Conservation (phyloP, 2,113 vertebrate species). For the Cricetomys ansorgei region DNA sequence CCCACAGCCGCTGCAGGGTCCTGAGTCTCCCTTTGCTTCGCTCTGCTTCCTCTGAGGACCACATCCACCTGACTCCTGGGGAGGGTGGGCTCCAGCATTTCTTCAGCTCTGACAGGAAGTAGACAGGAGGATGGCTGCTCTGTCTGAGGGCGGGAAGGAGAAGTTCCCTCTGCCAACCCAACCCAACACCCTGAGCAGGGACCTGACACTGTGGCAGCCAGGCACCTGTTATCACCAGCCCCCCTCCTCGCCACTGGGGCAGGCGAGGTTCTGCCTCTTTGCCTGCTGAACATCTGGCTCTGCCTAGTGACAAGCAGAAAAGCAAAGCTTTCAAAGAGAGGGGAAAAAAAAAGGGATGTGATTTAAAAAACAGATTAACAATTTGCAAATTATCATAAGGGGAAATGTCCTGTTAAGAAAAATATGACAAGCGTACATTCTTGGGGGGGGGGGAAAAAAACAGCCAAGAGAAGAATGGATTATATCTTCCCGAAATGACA, state of each 20-base stretch:
- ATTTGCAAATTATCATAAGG: conserved; percentile 47
- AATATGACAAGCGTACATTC: not conserved
- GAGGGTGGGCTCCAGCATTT: fast-evolving
- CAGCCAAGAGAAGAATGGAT: not conserved
- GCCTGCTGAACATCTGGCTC: not conserved
- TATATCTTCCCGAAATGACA: not conserved
- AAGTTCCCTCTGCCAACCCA: fast-evolving
- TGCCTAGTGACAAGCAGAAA: not conserved
- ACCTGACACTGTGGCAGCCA: fast-evolving
- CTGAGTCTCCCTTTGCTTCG: not conserved
- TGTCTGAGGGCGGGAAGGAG: too few relatives aligned
- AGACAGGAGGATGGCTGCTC: too few relatives aligned
- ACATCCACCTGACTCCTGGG: too few relatives aligned
- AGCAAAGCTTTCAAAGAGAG: not conserved
- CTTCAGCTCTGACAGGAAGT: not conserved
- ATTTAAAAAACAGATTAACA: not conserved
- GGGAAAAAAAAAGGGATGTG: not conserved
- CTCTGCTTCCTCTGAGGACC: not conserved
- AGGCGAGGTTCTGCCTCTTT: fast-evolving
- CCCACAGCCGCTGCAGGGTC: too few relatives aligned
- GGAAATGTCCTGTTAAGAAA: conserved; percentile 50
- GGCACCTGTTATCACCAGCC: fast-evolving
- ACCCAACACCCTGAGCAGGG: fast-evolving
- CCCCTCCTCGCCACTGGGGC: fast-evolving
- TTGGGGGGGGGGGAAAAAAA: fast-evolving